Evolutionary conservation across 2,888 invertebrate genomes (phyloP), one percentile per base, ranked within the genome.

Genomic region (Pammene fasciana): DNA sequence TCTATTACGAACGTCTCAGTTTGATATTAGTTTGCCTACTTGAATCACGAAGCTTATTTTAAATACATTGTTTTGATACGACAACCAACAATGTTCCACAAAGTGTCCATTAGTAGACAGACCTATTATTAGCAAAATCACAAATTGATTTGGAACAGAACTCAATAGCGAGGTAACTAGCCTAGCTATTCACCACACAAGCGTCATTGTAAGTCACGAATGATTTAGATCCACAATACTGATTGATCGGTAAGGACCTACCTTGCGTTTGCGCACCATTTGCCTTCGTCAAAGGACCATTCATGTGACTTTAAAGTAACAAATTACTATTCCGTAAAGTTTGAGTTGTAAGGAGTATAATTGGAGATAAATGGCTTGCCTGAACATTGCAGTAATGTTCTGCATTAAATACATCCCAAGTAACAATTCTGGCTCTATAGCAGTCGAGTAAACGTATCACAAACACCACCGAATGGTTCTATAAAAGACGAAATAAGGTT

Each of bases 221-320:
- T 86, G 83, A 88, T 85, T 86, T 82, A 86, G 76, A 75, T 76
- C 73, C 71, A 82, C 82, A 82, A 84, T 80, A 72, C 79, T 84
- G 83, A 87, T 88, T 86, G 85, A 88, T 85, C 84, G 83, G 83
- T 82, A 65, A 73, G 72, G 83, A 84, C 82, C 79, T 83, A 81
- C 80, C 80, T 81, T 77, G 79, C 76, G 79, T 85, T 85, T 78
- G 84, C 82, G 85, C 82, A 74, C 81, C 82, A 89, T 89, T 89
- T 85, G 80, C 78, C 78, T 78, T 78, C 78, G 81, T 87, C 86
- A 88, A 87, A 86, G 80, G 80, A 82, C 82, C 79, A 85, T 86
- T 87, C 78, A 65, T 60, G n/a, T 41, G 50, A 48, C 57, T 68
- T 34, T 61, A 26, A 59, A 59, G 65, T 70, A 54, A 65, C 60